Evolutionary conservation across 2,888 invertebrate genomes (phyloP), one percentile per base, ranked within the genome.

Genomic region (Amphiduros pacificus): DNA sequence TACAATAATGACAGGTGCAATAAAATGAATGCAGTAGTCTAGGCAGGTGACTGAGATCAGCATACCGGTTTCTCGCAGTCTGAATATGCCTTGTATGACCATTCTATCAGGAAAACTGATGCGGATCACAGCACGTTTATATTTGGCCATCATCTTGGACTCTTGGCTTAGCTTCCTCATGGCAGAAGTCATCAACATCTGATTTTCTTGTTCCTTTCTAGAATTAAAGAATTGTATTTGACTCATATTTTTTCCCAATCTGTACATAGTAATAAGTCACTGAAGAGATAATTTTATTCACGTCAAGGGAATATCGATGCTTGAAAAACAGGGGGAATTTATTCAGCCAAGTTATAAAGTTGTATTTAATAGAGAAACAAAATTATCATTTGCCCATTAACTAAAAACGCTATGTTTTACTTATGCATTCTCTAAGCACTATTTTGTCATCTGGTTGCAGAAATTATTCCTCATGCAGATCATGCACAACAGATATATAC

Each of bases 21-120:
- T n/a, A n/a, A n/a, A n/a, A n/a, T n/a, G 17, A 36, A 36, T 17
- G 9, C 17, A 36, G 11, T 11, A 36, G 9, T 9, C 6, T 22
- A 14, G 17, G 20, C 22, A 6, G n/a, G 11, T n/a, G 9, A 22
- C 11, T 11, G n/a, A 22, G 11, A 9, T 11, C 28, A 4, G 54
- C 68, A 26, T 49, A 81, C 80, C 78, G 3, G 88, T 89, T 79
- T 94, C 91, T 14, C 86, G 84, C 1, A 94, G 91, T 67, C 86
- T 85, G 77, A 96, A 96, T 44, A 90, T 86, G 14, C 91, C 94
- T 83, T 96, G 96, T 27, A 96, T 85, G 44, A 94, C 91, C 50
- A 90, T 86, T 57, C 89, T 87, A 82, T 94, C 90, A 2, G 94
- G 93, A 81, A 96, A 95, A 77, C 91, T 90, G 66, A 96, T 85